Evolutionary conservation across 1,140 invertebrate genomes (phyloP), one percentile per base, ranked within the genome.

Genomic region (Halyomorpha halys): DNA sequence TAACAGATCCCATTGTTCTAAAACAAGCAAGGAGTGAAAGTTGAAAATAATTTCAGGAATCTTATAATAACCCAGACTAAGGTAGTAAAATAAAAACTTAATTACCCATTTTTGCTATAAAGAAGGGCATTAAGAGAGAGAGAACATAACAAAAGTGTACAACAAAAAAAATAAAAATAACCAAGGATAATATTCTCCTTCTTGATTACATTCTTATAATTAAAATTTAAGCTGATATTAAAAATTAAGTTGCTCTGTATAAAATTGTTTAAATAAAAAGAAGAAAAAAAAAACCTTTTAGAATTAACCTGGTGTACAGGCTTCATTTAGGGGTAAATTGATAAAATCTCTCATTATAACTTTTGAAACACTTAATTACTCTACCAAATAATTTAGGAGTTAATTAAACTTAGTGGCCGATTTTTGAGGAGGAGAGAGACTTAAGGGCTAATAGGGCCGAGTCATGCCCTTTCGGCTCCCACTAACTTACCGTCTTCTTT

Each of bases 271-370:
- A 21, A 56, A 56, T 23, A 25, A 56, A 56, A 56, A 39, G 34
- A 39, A 11, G 34, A 25, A 56, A 56, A 23, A 23, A 56, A 56
- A 21, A 56, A 56, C 4, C 21, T 25, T 56, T 56, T 56, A 56
- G 53, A 56, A 56, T 25, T 56, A 56, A 56, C 53, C 53, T 56
- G 53, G 53, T 56, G 53, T 56, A 56, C 21, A 56, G 53, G 19
- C 53, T 56, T 56, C 53, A 56, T 56, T 56, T 56, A 56, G 53
- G 53, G 21, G 53, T 56, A 56, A 23, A 56, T 56, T 56, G 53
- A 56, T 56, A 56, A 56, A 56, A 56, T 56, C 53, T 56, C 53
- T 56, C 53, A 56, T 56, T 56, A 56, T 56, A 56, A 56, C 53
- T 56, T 56, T 56, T 56, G 53, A 56, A 23, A 23, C 53, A 56